phyloP scores from a whole-genome alignment of 2,113 vertebrate species.

The mouse (Mus musculus) region GRCm39 chr5:62938001-62938500 shows the following conservation, averaged over 20 bases:
- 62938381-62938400: background rate
- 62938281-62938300: background rate
- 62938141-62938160: background rate
- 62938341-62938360: background rate
- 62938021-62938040: background rate
- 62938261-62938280: background rate
- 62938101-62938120: conserved; percentile 12
- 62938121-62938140: background rate
- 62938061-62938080: background rate
- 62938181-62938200: background rate
- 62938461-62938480: background rate
- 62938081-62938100: background rate
- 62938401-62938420: conserved; percentile 6
- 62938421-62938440: conserved; percentile 10
- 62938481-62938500: conserved; percentile 17
- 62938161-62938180: background rate
- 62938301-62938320: background rate
- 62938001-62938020: background rate
- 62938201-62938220: background rate
- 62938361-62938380: background rate
- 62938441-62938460: background rate
- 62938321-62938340: background rate
- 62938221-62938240: background rate
- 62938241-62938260: background rate
- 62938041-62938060: background rate